Evolutionary conservation across 2,113 vertebrate genomes (phyloP).

Genomic region (Equus przewalskii): DNA sequence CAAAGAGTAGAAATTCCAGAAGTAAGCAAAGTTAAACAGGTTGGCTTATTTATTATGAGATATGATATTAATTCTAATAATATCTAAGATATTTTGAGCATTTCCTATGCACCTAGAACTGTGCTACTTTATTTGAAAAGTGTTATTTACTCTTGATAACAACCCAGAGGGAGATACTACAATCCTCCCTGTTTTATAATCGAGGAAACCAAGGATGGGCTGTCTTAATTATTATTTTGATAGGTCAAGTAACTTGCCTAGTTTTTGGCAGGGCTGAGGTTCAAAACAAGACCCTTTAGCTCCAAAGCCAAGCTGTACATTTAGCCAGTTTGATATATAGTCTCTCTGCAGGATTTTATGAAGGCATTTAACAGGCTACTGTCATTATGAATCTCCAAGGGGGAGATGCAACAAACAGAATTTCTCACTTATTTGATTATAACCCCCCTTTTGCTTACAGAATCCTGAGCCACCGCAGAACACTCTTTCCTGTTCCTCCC

Average conservation of each 20-base stretch:
- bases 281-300: conserved; percentile 30
- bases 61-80: conserved; percentile 27
- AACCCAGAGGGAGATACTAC: neutral
- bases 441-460: neutral
- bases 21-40: neutral
- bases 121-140: neutral
- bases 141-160: neutral
- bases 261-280: neutral
- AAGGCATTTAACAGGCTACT: conserved; percentile 70
- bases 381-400: conserved; percentile 57
- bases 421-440: conserved; percentile 44
- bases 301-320: neutral
- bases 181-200: neutral
- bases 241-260: conserved; percentile 38
- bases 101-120: neutral
- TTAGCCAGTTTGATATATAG: conserved; percentile 28
- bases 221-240: conserved; percentile 32
- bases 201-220: neutral
- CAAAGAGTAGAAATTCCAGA: conserved; percentile 28
- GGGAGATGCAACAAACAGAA: conserved; percentile 28
- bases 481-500: neutral
- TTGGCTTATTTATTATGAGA: neutral
- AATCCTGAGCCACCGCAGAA: neutral
- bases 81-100: neutral
- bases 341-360: conserved; percentile 55